These are phyloP conservation scores for Gouania willdenowi DNA, from an alignment of 2,797 vertebrate genomes.

Conservation along the genomic window DNA sequence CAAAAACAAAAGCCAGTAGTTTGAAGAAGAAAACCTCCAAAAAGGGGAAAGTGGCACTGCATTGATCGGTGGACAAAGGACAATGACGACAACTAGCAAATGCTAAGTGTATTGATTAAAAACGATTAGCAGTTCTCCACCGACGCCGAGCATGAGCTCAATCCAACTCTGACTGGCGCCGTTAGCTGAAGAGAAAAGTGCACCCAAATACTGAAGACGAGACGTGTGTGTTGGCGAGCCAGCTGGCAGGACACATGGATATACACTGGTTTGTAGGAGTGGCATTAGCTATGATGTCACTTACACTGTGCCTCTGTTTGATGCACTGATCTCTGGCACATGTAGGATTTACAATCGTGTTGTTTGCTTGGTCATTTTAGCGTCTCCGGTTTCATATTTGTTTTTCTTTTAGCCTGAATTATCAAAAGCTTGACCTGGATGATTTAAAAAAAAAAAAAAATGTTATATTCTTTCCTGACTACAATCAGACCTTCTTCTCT, in stretches of 20 bases:
- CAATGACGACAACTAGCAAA: constrained; percentile 29
- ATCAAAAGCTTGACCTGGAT: too few species aligned
- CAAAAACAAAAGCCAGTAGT: constrained; percentile 62
- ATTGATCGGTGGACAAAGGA: constrained; percentile 24
- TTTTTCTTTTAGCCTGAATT: too few species aligned
- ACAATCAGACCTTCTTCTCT: too few species aligned
- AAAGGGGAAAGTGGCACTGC: constrained; percentile 41
- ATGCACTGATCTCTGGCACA: constrained; percentile 76
- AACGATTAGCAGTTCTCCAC: too few species aligned
- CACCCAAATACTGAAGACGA: constrained; percentile 48
- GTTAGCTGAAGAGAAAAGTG: neutral
- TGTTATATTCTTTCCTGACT: too few species aligned
- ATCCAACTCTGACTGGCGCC: too few species aligned
- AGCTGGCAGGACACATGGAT: constrained; percentile 52
- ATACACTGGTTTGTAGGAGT: constrained; percentile 73
- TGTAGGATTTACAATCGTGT: constrained; percentile 32
- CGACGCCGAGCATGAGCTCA: too few species aligned
- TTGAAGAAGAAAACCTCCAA: constrained; percentile 26
- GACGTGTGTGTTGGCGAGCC: too few species aligned
- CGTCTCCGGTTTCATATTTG: too few species aligned
- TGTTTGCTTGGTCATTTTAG: too few species aligned
- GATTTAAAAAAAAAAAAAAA: too few species aligned
- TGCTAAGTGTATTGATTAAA: constrained; percentile 1
- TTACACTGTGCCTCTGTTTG: constrained; percentile 43
- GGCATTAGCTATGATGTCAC: constrained; percentile 54